Conservation (phyloP, 2,113 vertebrate species). For the Monopterus albus region DNA sequence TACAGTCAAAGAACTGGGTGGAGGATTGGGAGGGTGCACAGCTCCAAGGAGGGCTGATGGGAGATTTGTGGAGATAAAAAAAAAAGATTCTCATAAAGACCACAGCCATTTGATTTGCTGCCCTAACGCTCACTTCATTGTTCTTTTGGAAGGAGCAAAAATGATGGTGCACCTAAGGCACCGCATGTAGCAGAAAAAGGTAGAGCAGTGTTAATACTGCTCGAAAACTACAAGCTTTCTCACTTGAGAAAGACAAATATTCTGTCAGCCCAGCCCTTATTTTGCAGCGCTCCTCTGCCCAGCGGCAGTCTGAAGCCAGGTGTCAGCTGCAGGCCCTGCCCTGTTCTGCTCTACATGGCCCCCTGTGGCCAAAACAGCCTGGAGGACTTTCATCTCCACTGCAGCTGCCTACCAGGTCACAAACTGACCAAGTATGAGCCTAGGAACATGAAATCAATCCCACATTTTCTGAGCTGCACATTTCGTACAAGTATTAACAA, state of each 20-base stretch:
- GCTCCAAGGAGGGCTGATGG: conserved; percentile 26
- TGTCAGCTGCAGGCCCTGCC: conserved; percentile 51
- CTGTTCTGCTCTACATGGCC: conserved; percentile 41
- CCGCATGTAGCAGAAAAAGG: conserved; percentile 16
- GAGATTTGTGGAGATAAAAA: conserved; percentile 63
- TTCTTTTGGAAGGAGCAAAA: conserved; percentile 28
- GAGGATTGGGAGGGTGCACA: conserved; percentile 28
- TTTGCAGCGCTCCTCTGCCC: conserved; percentile 23
- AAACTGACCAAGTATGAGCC: conserved; percentile 49
- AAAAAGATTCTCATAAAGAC: conserved; percentile 50
- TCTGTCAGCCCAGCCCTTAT: conserved; percentile 29
- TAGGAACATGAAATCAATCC: conserved; percentile 56
- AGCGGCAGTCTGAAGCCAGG: conserved; percentile 42
- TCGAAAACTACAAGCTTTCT: conserved; percentile 3
- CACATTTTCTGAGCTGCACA: conserved; percentile 34
- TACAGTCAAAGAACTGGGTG: not conserved
- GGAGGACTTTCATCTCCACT: conserved; percentile 59
- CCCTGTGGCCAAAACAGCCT: conserved; percentile 50
- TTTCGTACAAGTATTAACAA: too few species aligned
- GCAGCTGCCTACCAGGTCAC: conserved; percentile 55
- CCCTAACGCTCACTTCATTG: conserved; percentile 36
- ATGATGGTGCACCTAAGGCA: not conserved
- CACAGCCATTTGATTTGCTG: conserved; percentile 33
- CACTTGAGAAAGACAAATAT: conserved; percentile 2
- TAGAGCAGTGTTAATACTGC: not conserved